Base-by-base conservation (phyloP, 2,888 invertebrate genomes). In the Phlogophora meticulosa region DNA sequence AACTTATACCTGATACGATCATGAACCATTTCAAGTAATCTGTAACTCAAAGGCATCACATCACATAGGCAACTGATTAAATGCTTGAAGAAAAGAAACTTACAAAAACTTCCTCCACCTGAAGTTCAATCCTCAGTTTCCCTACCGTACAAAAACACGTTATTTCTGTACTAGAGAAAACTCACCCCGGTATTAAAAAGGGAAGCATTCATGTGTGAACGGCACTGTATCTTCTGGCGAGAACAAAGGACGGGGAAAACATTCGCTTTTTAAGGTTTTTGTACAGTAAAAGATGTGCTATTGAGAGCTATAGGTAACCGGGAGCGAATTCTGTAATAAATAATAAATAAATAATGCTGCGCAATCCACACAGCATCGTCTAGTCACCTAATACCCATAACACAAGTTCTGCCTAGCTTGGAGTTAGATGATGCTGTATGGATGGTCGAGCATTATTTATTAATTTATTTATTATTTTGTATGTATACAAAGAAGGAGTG, bases 151-250 rank as follows among this genome's bases (percentile, higher is more conserved):
- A 63, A 64, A 80, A 78, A 82, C 71, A 42, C 82, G 84, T 82
- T 90, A 89, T 90, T 91, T 86, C 91, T 92, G 91, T 88, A 87
- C 86, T 80, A 85, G 88, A 91, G 92, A 91, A 93, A 91, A 90
- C 87, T 88, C 88, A 76, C 82, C 88, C 84, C 73, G 90, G 92
- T 82, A 94, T 94, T 94, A 94, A 93, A 94, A 92, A 92, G 92
- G 90, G 91, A 91, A 76, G 88, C 94, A 90, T 83, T 88, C 93
- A 91, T 94, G 94, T 94, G 94, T 94, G 94, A 94, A 92, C 92
- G 90, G 86, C 81, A 90, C 90, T 92, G 94, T 93, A 93, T 94
- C 94, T 93, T 85, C 85, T 85, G 85, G 81, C 46, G 81, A 76
- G 91, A 90, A 94, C 94, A 94, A 94, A 93, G 92, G 90, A 90